Evolutionary conservation across 35 echinoderm and acorn worm species (phyloP), one percentile per base, ranked within the genome.

Genomic region (Chiridota heheva): DNA sequence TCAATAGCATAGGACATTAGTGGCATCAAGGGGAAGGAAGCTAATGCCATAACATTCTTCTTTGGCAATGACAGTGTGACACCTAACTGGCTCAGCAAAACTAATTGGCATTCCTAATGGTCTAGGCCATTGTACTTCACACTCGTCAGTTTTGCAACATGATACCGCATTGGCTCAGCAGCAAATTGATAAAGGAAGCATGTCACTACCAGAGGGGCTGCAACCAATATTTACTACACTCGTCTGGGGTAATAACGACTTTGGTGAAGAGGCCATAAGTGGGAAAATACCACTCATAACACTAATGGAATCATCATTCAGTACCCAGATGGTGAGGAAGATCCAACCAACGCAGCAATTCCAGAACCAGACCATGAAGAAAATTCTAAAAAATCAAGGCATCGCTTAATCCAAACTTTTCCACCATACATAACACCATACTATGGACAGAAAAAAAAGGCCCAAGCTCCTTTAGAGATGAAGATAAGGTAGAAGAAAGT

Each of bases 211-310:
- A 29, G 1, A 83, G n/a, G n/a, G 60, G 13, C 15, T 81, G 4
- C 49, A 65, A 37, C 20, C 79, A 69, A 48, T 36, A 17, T 87
- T 44, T 61, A 92, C 83, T 18, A 92, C 90, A 0, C 42, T 92
- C 0, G 78, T 93, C 2, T 88, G 84, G 84, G 90, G 88, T 42
- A 93, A 87, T 53, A 92, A 87, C 17, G 90, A 87, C 48, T 87
- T 87, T 40, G 76, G 83, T n/a, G 82, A 86, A 63, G 58, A 85
- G 55, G 85, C 88, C 15, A 18, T 85, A 20, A 53, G 83, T 1
- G 90, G 90, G 10, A 82, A 68, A 32, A 72, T 3, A 90, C 80
- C 7, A 84, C 88, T 18, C 69, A 84, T 29, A 84, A 82, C 31
- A 90, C 87, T 0, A 82, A 69, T 70, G 88, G 88, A 4, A 84